Percentiles rank a stretch among this genome's conserved stretches.
These are phyloP conservation scores for Chanos chanos DNA, from an alignment of 2,797 vertebrate genomes.

Conservation along the genomic window DNA sequence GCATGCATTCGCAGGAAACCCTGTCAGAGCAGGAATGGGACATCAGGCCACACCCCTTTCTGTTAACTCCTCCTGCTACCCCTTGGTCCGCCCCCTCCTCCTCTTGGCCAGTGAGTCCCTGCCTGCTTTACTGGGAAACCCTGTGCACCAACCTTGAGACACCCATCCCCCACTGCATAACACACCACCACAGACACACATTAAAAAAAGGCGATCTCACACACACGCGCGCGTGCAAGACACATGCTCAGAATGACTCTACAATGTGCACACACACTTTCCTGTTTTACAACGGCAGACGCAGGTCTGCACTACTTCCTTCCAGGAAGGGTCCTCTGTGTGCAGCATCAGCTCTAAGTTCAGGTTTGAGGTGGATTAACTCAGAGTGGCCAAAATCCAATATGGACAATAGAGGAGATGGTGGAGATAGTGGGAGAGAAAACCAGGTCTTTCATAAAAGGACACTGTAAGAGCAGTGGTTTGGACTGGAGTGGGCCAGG, in stretches of 20 bases:
- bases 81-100: conserved; percentile 54
- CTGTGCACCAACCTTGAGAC: conserved; percentile 71
- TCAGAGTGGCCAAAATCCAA: conserved; percentile 1
- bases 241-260: conserved; percentile 5
- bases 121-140: conserved; percentile 78
- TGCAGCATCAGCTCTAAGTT: conserved; percentile 28
- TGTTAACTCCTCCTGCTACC: conserved; percentile 67
- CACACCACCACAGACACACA: conserved; percentile 19
- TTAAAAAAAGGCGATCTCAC: not conserved
- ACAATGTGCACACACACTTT: conserved; percentile 17
- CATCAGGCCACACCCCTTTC: conserved; percentile 73
- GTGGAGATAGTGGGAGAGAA: conserved; percentile 1
- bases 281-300: conserved; percentile 53
- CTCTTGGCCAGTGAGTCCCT: conserved; percentile 78
- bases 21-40: conserved; percentile 63
- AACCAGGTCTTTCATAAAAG: conserved; percentile 38
- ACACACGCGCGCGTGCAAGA: not conserved
- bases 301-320: conserved; percentile 61
- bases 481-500: not conserved
- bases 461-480: conserved; percentile 8
- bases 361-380: not conserved
- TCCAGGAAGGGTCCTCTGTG: conserved; percentile 69
- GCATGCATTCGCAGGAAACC: conserved; percentile 73
- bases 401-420: not conserved
- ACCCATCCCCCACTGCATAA: conserved; percentile 65